Conservation (phyloP, 2,113 vertebrate genomes). For the Erinaceus europaeus region DNA sequence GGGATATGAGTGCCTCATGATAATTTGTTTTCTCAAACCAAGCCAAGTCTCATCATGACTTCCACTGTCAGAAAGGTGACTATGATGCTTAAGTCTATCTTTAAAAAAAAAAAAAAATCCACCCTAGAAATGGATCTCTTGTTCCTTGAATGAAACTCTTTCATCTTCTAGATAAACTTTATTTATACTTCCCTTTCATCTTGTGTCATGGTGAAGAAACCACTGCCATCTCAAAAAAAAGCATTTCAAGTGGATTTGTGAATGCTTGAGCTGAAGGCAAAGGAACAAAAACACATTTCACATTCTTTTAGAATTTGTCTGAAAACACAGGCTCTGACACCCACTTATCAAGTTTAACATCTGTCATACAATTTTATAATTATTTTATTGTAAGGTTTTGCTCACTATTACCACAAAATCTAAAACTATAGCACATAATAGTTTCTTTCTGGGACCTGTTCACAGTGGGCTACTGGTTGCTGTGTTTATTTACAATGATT, state of each 20-base stretch:
- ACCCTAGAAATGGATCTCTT: background rate
- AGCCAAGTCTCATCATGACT: background rate
- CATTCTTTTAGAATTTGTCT: background rate
- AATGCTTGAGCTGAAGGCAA: background rate
- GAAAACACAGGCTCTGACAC: too few relatives aligned
- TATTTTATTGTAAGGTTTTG: background rate
- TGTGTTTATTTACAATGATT: background rate
- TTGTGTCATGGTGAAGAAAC: background rate
- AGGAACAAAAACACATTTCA: background rate
- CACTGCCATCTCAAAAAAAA: too few relatives aligned
- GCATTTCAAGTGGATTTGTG: background rate
- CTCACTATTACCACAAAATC: background rate
- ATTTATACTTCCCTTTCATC: background rate
- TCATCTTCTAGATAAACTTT: background rate
- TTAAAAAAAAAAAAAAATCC: background rate
- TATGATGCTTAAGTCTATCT: background rate
- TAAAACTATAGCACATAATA: background rate
- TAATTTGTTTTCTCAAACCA: conserved; percentile 8
- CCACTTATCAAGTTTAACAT: too few relatives aligned
- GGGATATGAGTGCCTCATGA: background rate
- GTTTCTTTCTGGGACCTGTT: background rate
- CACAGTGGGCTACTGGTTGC: background rate
- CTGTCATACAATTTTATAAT: background rate
- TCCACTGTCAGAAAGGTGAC: background rate
- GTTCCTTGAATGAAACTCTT: background rate